Conservation (phyloP, 2,797 vertebrate genomes). For the Onychomys arenicola region DNA sequence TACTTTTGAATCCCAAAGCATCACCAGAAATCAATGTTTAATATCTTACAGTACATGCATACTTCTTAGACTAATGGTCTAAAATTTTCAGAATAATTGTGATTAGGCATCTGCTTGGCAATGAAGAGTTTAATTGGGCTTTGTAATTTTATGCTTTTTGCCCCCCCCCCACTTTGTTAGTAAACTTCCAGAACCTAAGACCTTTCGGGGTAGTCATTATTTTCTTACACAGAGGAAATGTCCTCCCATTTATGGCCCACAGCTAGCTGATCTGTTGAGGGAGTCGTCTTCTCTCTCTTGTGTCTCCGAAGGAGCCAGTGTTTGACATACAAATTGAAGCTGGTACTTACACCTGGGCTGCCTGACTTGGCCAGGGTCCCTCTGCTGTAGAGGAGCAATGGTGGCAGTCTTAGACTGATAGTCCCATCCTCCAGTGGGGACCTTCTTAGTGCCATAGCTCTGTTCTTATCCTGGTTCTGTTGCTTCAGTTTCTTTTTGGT, state of each 20-base stretch:
- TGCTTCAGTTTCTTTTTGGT: background rate
- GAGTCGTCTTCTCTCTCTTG: background rate
- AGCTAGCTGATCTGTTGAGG: background rate
- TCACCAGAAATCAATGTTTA: constrained; percentile 37
- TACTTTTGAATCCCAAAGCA: constrained; percentile 64
- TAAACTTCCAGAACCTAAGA: constrained; percentile 5
- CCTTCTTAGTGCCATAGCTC: background rate
- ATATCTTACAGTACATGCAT: background rate
- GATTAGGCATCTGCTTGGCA: background rate
- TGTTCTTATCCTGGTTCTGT: background rate
- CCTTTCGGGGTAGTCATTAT: background rate
- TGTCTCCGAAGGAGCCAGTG: background rate
- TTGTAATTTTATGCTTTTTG: background rate
- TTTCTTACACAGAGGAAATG: background rate
- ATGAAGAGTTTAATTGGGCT: background rate
- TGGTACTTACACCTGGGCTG: background rate
- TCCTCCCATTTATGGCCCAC: background rate
- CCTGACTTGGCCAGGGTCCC: background rate
- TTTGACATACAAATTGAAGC: background rate
- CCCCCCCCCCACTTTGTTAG: background rate
- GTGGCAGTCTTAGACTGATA: background rate
- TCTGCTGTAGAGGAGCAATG: background rate
- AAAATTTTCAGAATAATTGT: background rate
- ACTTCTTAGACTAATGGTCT: background rate
- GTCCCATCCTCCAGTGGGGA: background rate